phyloP scores from a whole-genome alignment of 2,888 invertebrate species.

The Beris morrisii region DNA sequence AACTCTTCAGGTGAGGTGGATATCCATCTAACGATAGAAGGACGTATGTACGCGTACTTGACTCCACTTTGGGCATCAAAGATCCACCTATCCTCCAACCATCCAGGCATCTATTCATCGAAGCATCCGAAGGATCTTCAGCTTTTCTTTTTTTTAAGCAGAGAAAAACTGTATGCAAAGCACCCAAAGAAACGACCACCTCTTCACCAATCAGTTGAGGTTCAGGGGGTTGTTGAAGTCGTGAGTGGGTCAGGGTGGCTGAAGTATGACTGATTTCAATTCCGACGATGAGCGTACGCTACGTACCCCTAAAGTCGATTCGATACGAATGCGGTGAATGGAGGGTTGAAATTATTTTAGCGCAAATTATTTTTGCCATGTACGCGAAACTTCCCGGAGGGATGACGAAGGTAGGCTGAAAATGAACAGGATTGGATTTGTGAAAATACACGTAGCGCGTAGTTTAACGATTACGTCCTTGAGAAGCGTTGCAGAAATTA shows the following conservation, averaged over 20 bases:
- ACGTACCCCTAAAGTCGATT: slow-evolving; percentile 2
- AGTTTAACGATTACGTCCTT: slow-evolving; percentile 33
- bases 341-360: slow-evolving; percentile 32
- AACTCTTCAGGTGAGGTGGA: slow-evolving; percentile 1
- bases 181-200: background rate
- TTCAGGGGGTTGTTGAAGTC: background rate
- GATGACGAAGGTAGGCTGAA: slow-evolving; percentile 10
- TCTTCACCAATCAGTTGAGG: background rate
- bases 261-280: background rate
- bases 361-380: slow-evolving; percentile 34
- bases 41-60: slow-evolving; percentile 36
- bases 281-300: background rate
- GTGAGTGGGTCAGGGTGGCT: background rate
- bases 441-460: slow-evolving; percentile 30
- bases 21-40: slow-evolving; percentile 4
- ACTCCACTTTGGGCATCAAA: slow-evolving; percentile 36
- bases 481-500: slow-evolving; percentile 14
- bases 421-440: too few species aligned
- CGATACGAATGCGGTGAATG: slow-evolving; percentile 22
- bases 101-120: slow-evolving; percentile 29
- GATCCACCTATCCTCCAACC: slow-evolving; percentile 32
- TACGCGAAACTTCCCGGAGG: background rate
- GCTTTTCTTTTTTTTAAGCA: slow-evolving; percentile 9
- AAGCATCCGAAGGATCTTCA: slow-evolving; percentile 33
- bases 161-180: slow-evolving; percentile 25